These are phyloP conservation scores for Aradophagus sp. DNA, from an alignment of 1,140 invertebrate genomes.

Conservation along the genomic window DNA sequence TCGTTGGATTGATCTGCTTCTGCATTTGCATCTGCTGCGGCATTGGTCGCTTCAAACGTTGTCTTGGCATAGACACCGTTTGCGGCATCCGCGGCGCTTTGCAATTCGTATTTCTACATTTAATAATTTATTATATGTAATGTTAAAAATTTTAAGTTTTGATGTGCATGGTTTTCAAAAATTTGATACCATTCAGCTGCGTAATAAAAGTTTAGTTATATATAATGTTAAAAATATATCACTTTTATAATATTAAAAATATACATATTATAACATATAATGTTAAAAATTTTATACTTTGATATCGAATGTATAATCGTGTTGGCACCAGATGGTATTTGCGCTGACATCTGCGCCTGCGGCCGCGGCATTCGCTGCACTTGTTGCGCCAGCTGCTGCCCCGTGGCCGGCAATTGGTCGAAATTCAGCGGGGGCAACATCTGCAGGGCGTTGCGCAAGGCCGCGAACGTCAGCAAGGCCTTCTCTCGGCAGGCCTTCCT, in stretches of 20 bases:
- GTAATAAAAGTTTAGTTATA: too few relatives aligned
- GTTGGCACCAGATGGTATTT: conserved; percentile 66
- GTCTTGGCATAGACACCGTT: conserved; percentile 57
- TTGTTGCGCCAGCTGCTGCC: conserved; percentile 75
- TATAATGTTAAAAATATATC: too few relatives aligned
- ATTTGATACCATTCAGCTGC: too few relatives aligned
- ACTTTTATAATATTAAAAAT: too few relatives aligned
- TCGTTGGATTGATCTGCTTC: conserved; percentile 46
- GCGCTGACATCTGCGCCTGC: conserved; percentile 65
- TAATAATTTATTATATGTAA: not conserved
- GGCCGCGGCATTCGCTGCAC: conserved; percentile 74
- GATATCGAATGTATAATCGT: conserved; percentile 68
- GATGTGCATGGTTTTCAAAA: not conserved
- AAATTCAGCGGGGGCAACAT: conserved; percentile 69
- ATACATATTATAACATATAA: too few relatives aligned
- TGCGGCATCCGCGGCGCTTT: conserved; percentile 64
- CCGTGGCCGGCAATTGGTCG: conserved; percentile 72
- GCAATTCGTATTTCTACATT: not conserved
- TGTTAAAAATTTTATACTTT: too few relatives aligned
- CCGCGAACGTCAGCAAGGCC: conserved; percentile 64
- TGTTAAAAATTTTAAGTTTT: too few relatives aligned
- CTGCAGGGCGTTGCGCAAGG: conserved; percentile 38
- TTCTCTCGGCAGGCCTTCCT: too few relatives aligned
- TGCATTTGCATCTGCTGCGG: conserved; percentile 59
- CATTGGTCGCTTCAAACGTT: conserved; percentile 66